A percentile compares a stretch with the other conserved stretches of the same genome.
These are phyloP conservation scores for Cranoglanis bouderius DNA, from an alignment of 2,113 vertebrate genomes.

Conservation along the genomic window DNA sequence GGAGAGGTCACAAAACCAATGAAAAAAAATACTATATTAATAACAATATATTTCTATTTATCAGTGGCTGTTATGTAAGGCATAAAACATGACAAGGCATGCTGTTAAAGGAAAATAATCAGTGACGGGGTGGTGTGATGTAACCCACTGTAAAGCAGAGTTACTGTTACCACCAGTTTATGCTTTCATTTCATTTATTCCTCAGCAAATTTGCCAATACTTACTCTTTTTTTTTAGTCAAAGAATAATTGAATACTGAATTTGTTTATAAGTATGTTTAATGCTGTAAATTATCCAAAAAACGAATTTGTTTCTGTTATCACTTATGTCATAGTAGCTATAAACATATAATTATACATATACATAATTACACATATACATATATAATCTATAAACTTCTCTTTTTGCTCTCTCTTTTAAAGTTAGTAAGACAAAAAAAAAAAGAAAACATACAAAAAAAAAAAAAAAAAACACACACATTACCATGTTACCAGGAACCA, in stretches of 20 bases:
- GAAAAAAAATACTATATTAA: not conserved
- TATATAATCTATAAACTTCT: too few relatives aligned
- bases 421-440: not conserved
- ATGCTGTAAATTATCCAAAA: not conserved
- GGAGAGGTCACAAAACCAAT: not conserved
- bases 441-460: too few relatives aligned
- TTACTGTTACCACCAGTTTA: not conserved
- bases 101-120: not conserved
- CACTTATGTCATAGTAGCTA: not conserved
- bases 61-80: not conserved
- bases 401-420: not conserved
- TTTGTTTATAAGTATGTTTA: not conserved
- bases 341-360: too few relatives aligned
- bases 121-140: not conserved
- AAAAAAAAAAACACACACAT: not conserved
- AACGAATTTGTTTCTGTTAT: not conserved
- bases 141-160: not conserved
- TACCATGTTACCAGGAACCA: too few relatives aligned
- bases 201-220: not conserved
- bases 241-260: too few relatives aligned
- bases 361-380: too few relatives aligned
- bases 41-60: not conserved
- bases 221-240: too few relatives aligned
- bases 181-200: not conserved
- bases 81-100: not conserved